Base-by-base conservation (phyloP, 2,113 vertebrate species). In the Triplophysa tibetana region DNA sequence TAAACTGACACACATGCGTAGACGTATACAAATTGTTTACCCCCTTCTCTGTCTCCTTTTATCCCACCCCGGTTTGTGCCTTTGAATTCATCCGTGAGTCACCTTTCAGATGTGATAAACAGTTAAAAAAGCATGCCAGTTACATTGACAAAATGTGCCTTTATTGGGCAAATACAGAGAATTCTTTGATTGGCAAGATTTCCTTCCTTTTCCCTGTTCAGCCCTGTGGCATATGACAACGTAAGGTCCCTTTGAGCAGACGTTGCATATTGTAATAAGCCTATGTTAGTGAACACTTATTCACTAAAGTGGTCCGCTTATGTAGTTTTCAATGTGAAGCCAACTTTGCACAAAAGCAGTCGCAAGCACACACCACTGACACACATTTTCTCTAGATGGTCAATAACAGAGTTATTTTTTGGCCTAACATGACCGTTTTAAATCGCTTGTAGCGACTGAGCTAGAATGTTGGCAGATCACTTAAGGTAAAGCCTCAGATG, bases 101-200 rank as follows among this genome's bases (percentile, higher is more conserved):
- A 77, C 67, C 81, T 33, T 77, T 89, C 79, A 87, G 82, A 86
- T 82, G 68, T 60, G 41, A 78, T 83, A 85, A 87, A 69, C 62
- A 81, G 41, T 82, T 85, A 82, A 69, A 84, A 77, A 70, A 80
- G 41, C 48, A 43, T 41, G 79, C 80, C 75, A 64, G 62, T 65
- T 86, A 82, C 56, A 63, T 38, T 61, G 54, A 87, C 70, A 89
- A 78, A 87, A 89, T 83, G 17, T 70, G 79, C 58, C 85, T 83
- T 90, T 90, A 86, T 88, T 82, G 81, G 54, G 54, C 12, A 43
- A 75, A 74, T 72, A 91, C 83, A 93, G 74, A 90, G 63, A 24
- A 19, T 38, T 88, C 84, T 87, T 93, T 89, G 85, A 90, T 68
- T 81, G 80, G 58, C 58, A 72, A 75, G 38, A 79, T 76, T 69